Evolutionary conservation across 2,888 invertebrate genomes (phyloP).

Genomic region (Acanthosepion esculentum): DNA sequence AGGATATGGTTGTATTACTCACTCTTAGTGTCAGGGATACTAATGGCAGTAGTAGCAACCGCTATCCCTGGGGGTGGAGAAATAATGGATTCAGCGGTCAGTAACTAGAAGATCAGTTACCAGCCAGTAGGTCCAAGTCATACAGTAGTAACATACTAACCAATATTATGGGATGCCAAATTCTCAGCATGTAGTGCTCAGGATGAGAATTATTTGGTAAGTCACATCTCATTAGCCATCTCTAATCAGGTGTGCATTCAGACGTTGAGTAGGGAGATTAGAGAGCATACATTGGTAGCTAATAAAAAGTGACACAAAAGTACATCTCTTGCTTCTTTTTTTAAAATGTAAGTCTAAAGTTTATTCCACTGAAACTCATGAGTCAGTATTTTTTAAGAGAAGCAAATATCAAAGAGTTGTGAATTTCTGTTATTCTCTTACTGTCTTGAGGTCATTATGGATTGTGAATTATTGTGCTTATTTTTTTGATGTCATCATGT

Average conservation of each 20-base stretch:
- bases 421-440: background rate
- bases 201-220: background rate
- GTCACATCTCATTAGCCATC: conserved; percentile 45
- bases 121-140: conserved; percentile 45
- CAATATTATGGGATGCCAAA: conserved; percentile 45
- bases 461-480: background rate
- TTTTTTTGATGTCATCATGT: background rate
- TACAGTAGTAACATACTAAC: conserved; percentile 44
- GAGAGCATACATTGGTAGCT: conserved; percentile 34
- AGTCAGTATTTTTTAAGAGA: background rate
- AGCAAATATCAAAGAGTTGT: background rate
- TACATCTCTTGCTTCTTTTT: background rate
- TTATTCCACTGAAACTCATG: background rate
- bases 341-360: background rate
- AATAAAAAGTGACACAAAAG: conserved; percentile 37
- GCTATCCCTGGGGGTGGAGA: conserved; percentile 47
- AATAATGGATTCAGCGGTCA: conserved; percentile 44
- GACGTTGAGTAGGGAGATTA: background rate
- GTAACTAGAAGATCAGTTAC: conserved; percentile 35
- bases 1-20: conserved; percentile 45
- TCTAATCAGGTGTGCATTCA: background rate
- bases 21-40: conserved; percentile 49
- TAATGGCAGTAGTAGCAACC: conserved; percentile 44
- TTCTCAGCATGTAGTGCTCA: conserved; percentile 34
- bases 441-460: background rate